Evolutionary conservation across 2,888 invertebrate genomes (phyloP).

Genomic region (Tribolium freemani): DNA sequence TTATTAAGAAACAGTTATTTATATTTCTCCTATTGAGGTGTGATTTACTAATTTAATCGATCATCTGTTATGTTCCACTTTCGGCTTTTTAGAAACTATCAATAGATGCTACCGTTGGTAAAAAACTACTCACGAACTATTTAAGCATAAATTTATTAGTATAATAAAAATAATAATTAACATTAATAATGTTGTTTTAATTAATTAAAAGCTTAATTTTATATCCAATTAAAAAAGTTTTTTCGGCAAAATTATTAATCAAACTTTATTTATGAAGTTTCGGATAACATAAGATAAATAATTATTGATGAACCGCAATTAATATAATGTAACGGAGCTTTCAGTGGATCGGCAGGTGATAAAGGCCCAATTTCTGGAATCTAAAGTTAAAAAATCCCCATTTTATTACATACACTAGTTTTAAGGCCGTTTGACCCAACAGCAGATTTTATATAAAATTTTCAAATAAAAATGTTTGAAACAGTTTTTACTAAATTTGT

Average conservation of each 20-base stretch:
- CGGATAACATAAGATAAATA: background rate
- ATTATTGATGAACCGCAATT: background rate
- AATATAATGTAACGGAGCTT: background rate
- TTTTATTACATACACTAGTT: too few species aligned
- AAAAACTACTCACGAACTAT: background rate
- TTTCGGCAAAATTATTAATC: background rate
- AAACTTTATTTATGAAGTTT: background rate
- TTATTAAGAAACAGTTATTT: too few species aligned
- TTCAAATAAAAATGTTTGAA: too few species aligned
- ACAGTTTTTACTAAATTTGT: too few species aligned
- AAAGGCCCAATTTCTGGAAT: too few species aligned
- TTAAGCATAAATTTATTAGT: background rate
- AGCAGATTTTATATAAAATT: too few species aligned
- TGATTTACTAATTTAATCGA: too few species aligned
- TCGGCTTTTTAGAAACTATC: background rate
- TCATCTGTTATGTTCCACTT: background rate
- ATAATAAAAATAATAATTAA: background rate
- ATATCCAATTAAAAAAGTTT: background rate
- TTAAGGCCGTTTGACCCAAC: too few species aligned
- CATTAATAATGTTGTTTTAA: slow-evolving; percentile 4
- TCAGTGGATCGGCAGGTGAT: too few species aligned
- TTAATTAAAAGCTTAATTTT: background rate
- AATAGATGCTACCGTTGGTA: background rate
- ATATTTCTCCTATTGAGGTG: too few species aligned
- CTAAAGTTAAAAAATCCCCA: too few species aligned